Evolutionary conservation across 2,113 vertebrate genomes (phyloP), one percentile per base, ranked within the genome.

Genomic region (Eulemur rufifrons): DNA sequence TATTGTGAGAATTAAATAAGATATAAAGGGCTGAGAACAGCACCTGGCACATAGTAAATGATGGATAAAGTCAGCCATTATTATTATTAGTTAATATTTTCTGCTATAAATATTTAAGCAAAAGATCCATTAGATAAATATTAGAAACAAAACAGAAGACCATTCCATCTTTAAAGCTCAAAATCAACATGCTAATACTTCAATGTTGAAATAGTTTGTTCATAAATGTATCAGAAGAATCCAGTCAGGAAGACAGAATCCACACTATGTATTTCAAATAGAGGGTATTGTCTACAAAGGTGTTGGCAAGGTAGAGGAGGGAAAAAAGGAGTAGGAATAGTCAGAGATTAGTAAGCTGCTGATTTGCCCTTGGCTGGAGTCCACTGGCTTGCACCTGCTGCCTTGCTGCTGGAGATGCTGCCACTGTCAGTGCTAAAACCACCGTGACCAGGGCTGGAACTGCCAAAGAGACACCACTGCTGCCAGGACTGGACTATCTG

Each of bases 81-180:
- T 89, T 76, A n/a, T 56, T 54, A 78, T 73, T n/a, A 42, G 2
- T 42, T 21, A 47, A 83, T 32, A 88, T 66, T 93, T 94, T 82
- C 52, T 89, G n/a, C 11, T 54, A 71, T 15, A 68, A 69, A 69
- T 93, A 68, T 85, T 94, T 92, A 56, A 76, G 37, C 73, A 54
- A 87, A 84, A 54, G 13, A 50, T 25, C 34, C 10, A 45, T 77
- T 71, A 71, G 5, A 45, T 42, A 29, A 93, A 32, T 45, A 93
- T 61, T 61, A 85, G 37, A 85, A 87, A 84, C 20, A 81, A 95
- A 77, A 88, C 8, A 6, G 45, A 94, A 61, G 14, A 17, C 18
- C 3, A 17, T 2, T 64, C 14, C 78, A 76, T 47, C 25, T 89
- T 90, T 78, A 83, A 86, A 90, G 39, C 56, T 69, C 39, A 76